Conservation (phyloP, 2,797 vertebrate genomes). For the Poeciliopsis paucimaculata region DNA sequence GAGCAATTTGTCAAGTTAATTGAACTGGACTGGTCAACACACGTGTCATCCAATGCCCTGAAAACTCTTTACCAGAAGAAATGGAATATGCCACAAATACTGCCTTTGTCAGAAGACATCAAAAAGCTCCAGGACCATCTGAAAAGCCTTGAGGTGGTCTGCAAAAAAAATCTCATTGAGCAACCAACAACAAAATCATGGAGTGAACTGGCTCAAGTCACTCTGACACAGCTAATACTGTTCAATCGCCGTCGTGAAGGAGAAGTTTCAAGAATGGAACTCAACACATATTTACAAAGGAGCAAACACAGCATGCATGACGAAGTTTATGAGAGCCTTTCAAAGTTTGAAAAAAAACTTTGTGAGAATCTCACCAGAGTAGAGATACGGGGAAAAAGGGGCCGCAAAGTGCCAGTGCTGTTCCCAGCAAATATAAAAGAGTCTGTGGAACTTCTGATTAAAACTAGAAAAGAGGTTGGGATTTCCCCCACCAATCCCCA, state of each 20-base stretch:
- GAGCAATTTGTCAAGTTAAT: not conserved
- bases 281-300: slow-evolving; percentile 4
- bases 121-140: slow-evolving; percentile 4
- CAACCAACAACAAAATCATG: not conserved
- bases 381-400: not conserved
- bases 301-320: not conserved
- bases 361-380: slow-evolving; percentile 2
- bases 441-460: slow-evolving; percentile 6
- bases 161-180: not conserved
- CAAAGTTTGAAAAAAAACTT: not conserved
- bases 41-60: slow-evolving; percentile 11
- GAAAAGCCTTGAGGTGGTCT: not conserved
- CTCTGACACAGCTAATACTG: not conserved
- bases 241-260: not conserved
- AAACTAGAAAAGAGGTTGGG: not conserved
- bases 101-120: slow-evolving; percentile 9
- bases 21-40: slow-evolving; percentile 9
- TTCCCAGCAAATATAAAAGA: not conserved
- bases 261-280: slow-evolving; percentile 6
- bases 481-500: slow-evolving; percentile 5
- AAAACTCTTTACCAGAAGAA: not conserved
- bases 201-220: not conserved
- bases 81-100: not conserved
- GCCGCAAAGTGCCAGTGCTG: not conserved
- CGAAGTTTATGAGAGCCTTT: slow-evolving; percentile 10